phyloP scores from a whole-genome alignment of 2,888 invertebrate genomes.

The Allacma fusca region DNA sequence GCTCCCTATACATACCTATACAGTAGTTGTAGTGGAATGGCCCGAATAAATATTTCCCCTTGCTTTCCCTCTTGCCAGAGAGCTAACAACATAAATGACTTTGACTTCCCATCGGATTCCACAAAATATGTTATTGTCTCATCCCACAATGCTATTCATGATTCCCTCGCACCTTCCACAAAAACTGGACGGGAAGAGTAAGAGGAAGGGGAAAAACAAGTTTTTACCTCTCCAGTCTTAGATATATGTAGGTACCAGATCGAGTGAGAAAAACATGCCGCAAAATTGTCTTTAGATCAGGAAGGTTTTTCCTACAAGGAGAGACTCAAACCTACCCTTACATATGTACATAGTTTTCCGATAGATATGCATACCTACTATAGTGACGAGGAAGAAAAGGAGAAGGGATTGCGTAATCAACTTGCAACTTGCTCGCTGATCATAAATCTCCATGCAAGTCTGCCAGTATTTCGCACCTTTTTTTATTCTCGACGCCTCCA shows the following conservation, averaged over 20 bases:
- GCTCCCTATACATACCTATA: background rate
- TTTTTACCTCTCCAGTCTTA: too few relatives aligned
- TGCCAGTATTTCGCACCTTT: conserved; percentile 35
- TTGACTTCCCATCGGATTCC: conserved; percentile 22
- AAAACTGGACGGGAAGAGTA: background rate
- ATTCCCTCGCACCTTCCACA: background rate
- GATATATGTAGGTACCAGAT: too few relatives aligned
- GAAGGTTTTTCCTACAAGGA: too few relatives aligned
- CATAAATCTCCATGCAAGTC: conserved; percentile 30
- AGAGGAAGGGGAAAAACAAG: background rate
- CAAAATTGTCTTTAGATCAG: too few relatives aligned
- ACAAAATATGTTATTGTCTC: conserved; percentile 37
- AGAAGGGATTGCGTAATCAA: background rate
- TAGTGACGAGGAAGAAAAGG: too few relatives aligned
- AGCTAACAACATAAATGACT: conserved; percentile 23
- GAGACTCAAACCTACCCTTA: too few relatives aligned
- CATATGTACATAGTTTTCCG: too few relatives aligned
- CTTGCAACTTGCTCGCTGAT: background rate
- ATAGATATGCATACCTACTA: too few relatives aligned
- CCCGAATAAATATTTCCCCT: background rate
- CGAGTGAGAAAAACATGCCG: too few relatives aligned
- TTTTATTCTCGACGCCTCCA: background rate
- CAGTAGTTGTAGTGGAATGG: too few relatives aligned
- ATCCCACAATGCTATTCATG: conserved; percentile 21
- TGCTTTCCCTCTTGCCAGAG: conserved; percentile 2